Conservation (phyloP, 2,888 invertebrate genomes). For the Physocephala rufipes region DNA sequence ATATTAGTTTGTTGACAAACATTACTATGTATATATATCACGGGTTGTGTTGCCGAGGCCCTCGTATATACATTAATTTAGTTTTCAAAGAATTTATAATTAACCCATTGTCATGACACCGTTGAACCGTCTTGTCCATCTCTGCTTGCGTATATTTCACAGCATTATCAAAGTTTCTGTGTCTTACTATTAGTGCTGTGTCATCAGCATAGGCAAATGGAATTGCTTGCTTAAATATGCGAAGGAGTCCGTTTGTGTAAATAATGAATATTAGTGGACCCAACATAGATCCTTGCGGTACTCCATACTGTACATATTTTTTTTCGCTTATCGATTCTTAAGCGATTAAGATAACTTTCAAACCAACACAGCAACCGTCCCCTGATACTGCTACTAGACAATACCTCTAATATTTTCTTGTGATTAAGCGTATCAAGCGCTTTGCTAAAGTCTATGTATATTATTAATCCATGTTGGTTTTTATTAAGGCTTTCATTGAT, state of each 20-base stretch:
- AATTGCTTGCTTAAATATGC: not conserved
- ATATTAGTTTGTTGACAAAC: too few relatives aligned
- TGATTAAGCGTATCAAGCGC: not conserved
- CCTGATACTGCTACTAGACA: not conserved
- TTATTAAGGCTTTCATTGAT: too few relatives aligned
- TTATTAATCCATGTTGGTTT: too few relatives aligned
- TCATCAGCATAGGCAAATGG: not conserved
- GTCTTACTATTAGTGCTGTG: not conserved
- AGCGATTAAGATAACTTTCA: not conserved
- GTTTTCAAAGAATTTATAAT: not conserved
- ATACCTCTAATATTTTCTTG: not conserved
- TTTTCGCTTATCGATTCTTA: not conserved
- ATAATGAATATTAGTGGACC: not conserved
- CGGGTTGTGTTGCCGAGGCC: too few relatives aligned
- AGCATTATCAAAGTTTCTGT: not conserved
- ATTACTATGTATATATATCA: too few relatives aligned
- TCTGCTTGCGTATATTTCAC: not conserved
- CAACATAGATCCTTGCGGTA: not conserved
- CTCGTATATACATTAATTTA: conserved; percentile 2
- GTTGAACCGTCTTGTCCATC: not conserved
- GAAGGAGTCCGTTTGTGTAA: not conserved
- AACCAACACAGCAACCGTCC: not conserved
- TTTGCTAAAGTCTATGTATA: too few relatives aligned
- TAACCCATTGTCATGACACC: too few relatives aligned
- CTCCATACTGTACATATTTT: not conserved